Percentiles rank a stretch among this genome's conserved stretches.
These are phyloP conservation scores for Electrophaes corylata DNA, from an alignment of 2,888 invertebrate genomes.

Conservation along the genomic window DNA sequence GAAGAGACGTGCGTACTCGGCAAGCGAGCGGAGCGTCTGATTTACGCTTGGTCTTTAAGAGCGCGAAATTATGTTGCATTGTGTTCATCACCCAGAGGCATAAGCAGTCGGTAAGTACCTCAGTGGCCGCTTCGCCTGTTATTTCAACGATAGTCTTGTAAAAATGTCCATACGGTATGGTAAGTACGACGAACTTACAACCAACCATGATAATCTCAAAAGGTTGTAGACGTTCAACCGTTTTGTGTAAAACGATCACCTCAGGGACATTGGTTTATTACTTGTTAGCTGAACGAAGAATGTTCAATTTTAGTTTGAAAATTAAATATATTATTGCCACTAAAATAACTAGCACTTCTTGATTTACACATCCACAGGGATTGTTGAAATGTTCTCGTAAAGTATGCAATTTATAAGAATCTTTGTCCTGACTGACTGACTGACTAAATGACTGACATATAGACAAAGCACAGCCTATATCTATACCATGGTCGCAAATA, in stretches of 20 bases:
- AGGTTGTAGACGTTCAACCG: slow-evolving; percentile 59
- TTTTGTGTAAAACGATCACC: slow-evolving; percentile 56
- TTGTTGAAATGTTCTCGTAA: background rate
- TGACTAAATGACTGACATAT: too few relatives aligned
- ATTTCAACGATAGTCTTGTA: slow-evolving; percentile 4
- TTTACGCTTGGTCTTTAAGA: background rate
- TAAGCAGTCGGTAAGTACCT: background rate
- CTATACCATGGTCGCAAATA: too few relatives aligned
- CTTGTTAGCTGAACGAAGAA: slow-evolving; percentile 41
- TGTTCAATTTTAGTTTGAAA: slow-evolving; percentile 26
- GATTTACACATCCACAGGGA: slow-evolving; percentile 4
- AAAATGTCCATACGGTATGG: slow-evolving; percentile 7
- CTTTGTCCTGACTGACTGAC: too few relatives aligned
- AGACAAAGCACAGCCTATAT: too few relatives aligned
- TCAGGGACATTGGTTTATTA: slow-evolving; percentile 47
- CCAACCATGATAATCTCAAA: slow-evolving; percentile 51
- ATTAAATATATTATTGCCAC: slow-evolving; percentile 13
- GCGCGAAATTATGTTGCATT: background rate
- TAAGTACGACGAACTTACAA: slow-evolving; percentile 41
- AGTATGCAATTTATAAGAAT: too few relatives aligned
- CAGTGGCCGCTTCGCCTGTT: background rate
- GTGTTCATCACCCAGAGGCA: background rate
- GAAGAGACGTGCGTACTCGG: too few relatives aligned
- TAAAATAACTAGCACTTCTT: slow-evolving; percentile 12
- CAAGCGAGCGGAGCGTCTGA: too few relatives aligned